These are phyloP conservation scores for Morinoia aosen DNA, from an alignment of 2,888 invertebrate genomes.

Conservation along the genomic window DNA sequence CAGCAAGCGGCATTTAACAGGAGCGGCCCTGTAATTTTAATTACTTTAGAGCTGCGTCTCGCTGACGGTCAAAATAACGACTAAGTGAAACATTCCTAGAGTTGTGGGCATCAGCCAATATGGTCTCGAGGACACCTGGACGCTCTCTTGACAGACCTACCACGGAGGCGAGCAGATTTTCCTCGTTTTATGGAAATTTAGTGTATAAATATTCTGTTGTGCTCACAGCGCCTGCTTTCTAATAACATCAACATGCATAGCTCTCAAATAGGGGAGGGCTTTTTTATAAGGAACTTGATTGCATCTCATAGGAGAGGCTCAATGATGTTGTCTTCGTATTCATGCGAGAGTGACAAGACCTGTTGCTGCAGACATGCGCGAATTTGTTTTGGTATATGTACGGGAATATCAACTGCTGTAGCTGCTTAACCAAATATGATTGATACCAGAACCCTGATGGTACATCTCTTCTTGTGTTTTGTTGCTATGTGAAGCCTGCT, in stretches of 20 bases:
- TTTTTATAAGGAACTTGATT: background rate
- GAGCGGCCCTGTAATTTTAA: slow-evolving; percentile 16
- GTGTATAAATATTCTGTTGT: background rate
- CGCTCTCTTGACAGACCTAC: background rate
- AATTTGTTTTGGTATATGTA: no score
- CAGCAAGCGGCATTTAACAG: slow-evolving; percentile 26
- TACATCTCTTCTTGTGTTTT: no score
- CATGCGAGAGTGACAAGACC: no score
- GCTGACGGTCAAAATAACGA: background rate
- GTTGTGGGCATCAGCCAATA: background rate
- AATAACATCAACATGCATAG: background rate
- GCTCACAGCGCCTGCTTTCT: background rate
- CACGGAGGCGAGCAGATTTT: background rate
- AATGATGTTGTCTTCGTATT: no score
- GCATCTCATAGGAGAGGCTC: background rate
- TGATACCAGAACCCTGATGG: no score
- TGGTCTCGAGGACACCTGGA: slow-evolving; percentile 12
- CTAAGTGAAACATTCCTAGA: slow-evolving; percentile 22
- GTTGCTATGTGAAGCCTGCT: no score
- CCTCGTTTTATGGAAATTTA: background rate
- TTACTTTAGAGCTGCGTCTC: background rate
- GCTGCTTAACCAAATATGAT: no score
- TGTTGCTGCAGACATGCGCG: no score
- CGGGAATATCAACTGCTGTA: no score
- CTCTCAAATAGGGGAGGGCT: background rate